These are phyloP conservation scores for Clusia tigrina DNA, from an alignment of 2,888 invertebrate species.

Conservation along the genomic window DNA sequence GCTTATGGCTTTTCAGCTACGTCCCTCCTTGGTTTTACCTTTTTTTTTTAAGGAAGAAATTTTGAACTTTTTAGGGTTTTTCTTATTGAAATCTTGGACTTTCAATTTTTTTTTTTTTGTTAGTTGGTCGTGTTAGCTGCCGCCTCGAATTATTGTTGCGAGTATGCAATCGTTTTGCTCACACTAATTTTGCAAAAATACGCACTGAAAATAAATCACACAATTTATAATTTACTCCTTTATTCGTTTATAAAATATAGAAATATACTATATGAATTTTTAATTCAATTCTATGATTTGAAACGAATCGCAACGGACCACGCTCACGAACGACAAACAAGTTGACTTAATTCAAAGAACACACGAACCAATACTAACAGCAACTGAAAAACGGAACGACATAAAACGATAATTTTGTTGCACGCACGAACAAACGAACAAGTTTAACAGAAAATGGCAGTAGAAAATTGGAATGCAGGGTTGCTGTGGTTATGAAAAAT, in stretches of 20 bases:
- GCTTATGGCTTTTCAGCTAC: neutral
- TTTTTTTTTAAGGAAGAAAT: neutral
- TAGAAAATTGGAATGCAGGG: neutral
- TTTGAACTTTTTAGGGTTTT: no score
- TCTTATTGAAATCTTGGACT: neutral
- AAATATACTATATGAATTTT: no score
- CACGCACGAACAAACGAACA: neutral
- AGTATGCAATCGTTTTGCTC: no score
- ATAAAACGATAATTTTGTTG: neutral
- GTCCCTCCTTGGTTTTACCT: neutral
- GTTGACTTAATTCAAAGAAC: neutral
- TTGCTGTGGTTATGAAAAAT: neutral
- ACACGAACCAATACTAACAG: neutral
- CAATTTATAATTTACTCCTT: constrained; percentile 8
- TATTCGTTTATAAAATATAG: no score
- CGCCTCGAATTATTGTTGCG: neutral
- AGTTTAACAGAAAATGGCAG: neutral
- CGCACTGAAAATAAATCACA: neutral
- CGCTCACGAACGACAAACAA: neutral
- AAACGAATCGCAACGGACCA: neutral
- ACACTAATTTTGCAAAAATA: neutral
- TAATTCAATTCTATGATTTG: no score
- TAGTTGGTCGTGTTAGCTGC: neutral
- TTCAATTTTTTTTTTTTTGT: neutral
- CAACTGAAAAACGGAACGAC: neutral